Evolutionary conservation across 2,113 vertebrate genomes (phyloP), one percentile per base, ranked within the genome.

Genomic region (Delphinapterus leucas): DNA sequence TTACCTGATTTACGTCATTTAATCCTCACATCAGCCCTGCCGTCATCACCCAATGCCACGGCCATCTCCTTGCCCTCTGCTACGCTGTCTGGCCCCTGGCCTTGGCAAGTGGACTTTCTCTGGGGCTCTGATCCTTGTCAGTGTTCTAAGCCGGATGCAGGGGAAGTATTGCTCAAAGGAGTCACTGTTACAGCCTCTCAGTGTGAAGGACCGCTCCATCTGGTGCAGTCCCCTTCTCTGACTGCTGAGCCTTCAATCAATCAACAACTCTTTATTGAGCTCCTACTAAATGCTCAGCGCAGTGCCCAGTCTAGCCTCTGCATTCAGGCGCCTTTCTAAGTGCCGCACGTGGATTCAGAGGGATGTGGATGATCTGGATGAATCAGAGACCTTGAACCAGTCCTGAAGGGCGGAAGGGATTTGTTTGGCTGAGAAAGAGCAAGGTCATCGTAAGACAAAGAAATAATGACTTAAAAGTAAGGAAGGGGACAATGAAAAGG

Each of bases 141-240:
- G 28, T 6, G 31, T 68, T 44, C 47, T n/a, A 14, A 61, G 60
- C 25, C 2, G 4, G 44, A 49, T 18, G 33, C 47, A 4, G 18
- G 61, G 58, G 65, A 95, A 95, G 25, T 31, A 67, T 12, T 79
- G 77, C 84, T 85, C 38, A 95, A 81, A 87, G 87, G 63, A 95
- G 63, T 49, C 89, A 85, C 58, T 93, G 82, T 70, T 77, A 61
- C 0, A 28, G 47, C 53, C 10, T 77, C 73, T 70, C 47, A 88
- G 81, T 61, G 4, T n/a, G 53, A 87, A 70, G 55, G 60, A 41
- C 47, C 73, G 60, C 44, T 88, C 18, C 2, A 26, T 74, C 76
- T 95, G 60, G 25, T n/a, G 7, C 6, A 71, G 55, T 12, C 38
- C 18, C 67, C 60, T 79, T 44, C 68, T 49, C n/a, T 65, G 36